phyloP scores from a whole-genome alignment of 2,113 vertebrate species.

The Amazona vittata region DNA sequence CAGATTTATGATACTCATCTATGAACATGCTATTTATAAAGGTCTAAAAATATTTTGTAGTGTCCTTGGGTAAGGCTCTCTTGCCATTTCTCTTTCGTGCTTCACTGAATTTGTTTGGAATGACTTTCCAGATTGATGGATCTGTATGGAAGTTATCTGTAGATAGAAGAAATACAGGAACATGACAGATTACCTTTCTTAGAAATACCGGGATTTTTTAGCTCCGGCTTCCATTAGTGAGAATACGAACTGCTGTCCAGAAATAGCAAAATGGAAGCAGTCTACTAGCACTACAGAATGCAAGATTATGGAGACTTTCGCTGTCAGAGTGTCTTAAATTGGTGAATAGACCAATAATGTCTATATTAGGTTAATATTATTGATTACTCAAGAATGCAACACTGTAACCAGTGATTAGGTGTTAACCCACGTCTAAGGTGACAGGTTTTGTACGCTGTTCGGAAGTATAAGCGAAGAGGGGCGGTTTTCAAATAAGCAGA shows the following conservation, averaged over 20 bases:
- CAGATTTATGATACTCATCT: background rate
- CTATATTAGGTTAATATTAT: background rate
- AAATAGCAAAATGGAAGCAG: background rate
- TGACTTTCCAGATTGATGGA: background rate
- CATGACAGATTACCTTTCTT: background rate
- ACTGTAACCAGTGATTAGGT: background rate
- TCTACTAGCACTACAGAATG: background rate
- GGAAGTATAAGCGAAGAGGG: background rate
- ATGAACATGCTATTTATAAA: background rate
- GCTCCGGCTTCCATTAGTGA: background rate
- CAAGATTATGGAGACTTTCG: background rate
- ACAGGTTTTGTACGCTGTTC: background rate
- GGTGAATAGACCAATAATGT: background rate
- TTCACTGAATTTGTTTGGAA: background rate
- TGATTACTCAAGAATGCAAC: background rate
- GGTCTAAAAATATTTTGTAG: background rate
- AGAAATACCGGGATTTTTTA: background rate
- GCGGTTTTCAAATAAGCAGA: background rate
- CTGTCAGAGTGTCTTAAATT: background rate
- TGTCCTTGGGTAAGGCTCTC: background rate
- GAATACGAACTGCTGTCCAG: background rate
- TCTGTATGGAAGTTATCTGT: background rate
- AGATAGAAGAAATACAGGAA: background rate
- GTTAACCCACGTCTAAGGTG: background rate
- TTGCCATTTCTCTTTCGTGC: background rate